Percentiles rank a stretch among this genome's conserved stretches.
Evolutionary conservation across 2,888 invertebrate genomes (phyloP).

Genomic region (Zygothrica quintamaculata): DNA sequence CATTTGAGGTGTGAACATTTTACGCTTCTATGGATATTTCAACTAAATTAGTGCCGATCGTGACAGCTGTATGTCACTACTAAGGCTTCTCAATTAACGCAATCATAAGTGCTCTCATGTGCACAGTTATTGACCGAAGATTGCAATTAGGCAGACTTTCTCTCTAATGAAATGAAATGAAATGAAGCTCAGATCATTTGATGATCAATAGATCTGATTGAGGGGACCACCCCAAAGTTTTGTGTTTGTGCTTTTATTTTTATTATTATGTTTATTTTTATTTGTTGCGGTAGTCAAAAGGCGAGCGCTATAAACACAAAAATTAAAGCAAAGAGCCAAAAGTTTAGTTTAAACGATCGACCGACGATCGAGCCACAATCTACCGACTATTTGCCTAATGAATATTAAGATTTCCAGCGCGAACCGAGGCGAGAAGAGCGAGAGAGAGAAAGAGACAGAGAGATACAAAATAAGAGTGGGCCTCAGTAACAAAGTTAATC

Average conservation of each 20-base stretch:
- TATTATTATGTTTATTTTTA: no score
- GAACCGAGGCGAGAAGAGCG: conserved; percentile 26
- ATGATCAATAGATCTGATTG: neutral
- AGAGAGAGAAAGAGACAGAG: conserved; percentile 1
- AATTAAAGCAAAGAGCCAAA: conserved; percentile 52
- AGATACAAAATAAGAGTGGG: no score
- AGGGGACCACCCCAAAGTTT: conserved; percentile 66
- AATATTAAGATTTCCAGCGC: conserved; percentile 75
- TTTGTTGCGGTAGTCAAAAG: conserved; percentile 59
- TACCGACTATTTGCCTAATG: conserved; percentile 69
- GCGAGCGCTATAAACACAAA: conserved; percentile 49
- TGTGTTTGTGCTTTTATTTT: no score
- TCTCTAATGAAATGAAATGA: conserved; percentile 30
- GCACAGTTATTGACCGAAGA: neutral
- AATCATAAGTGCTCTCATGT: conserved; percentile 53
- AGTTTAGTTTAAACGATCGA: conserved; percentile 27
- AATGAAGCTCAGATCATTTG: conserved; percentile 10
- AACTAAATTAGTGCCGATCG: conserved; percentile 65
- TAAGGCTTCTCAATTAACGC: conserved; percentile 78
- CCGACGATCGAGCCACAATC: conserved; percentile 36
- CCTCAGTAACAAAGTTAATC: no score
- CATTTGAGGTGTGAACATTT: conserved; percentile 79
- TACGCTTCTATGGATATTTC: conserved; percentile 77
- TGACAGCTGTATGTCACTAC: no score
- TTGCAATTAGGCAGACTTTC: conserved; percentile 28